Percentiles rank a stretch among this genome's conserved stretches.
These are phyloP conservation scores for Ochotona princeps DNA, from an alignment of 2,113 vertebrate genomes.

Conservation along the genomic window DNA sequence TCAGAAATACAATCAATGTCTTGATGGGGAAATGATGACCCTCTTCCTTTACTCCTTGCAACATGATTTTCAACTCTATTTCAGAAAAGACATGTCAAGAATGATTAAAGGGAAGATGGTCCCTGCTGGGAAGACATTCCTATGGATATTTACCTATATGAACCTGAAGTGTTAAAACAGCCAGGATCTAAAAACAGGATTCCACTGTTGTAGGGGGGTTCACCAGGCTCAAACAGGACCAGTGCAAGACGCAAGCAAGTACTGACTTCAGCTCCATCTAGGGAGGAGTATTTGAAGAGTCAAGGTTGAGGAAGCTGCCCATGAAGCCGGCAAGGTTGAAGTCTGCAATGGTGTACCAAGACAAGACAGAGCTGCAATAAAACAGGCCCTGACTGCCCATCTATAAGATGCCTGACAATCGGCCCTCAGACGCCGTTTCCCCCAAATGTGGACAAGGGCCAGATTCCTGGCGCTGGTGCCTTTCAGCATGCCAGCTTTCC, in stretches of 20 bases:
- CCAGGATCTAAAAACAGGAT: constrained; percentile 20
- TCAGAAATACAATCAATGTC: constrained; percentile 34
- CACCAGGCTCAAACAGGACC: constrained; percentile 10
- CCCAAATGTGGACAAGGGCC: not conserved
- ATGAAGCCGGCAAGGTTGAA: not conserved
- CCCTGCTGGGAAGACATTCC: not conserved
- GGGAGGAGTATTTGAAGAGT: constrained; percentile 48
- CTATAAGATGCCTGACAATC: not conserved
- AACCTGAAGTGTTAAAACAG: constrained; percentile 11
- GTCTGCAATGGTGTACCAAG: not conserved
- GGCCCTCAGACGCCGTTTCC: not conserved
- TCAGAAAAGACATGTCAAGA: not conserved
- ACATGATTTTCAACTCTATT: constrained; percentile 38
- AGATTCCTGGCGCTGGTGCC: not conserved
- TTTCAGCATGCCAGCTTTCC: not conserved
- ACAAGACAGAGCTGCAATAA: not conserved
- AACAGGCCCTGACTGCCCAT: not conserved
- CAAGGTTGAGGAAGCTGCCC: not conserved
- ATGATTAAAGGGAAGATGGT: not conserved
- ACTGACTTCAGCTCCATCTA: constrained; percentile 48
- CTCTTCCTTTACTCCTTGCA: constrained; percentile 43
- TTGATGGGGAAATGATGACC: constrained; percentile 15
- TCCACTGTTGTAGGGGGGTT: not conserved
- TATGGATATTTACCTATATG: not conserved
- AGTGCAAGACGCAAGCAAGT: constrained; percentile 26